Percentiles rank a stretch among this genome's conserved stretches.
Evolutionary conservation across 1,140 invertebrate species (phyloP).

Genomic region (Trypoxylus dichotomus): DNA sequence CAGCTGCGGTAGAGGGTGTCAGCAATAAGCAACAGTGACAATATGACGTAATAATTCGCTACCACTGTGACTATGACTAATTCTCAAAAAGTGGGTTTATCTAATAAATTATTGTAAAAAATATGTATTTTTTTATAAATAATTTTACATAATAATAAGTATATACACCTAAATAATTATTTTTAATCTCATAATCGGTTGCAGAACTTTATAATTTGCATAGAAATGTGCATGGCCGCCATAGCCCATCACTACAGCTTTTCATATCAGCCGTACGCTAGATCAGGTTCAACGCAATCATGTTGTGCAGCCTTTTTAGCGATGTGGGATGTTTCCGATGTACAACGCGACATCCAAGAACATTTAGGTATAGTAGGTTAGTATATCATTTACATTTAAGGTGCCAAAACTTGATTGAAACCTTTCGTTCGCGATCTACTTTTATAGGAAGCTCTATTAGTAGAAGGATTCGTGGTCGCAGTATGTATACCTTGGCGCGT

Average conservation of each 20-base stretch:
- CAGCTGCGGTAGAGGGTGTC: too few relatives aligned
- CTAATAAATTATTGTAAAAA: too few relatives aligned
- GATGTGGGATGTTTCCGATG: slow-evolving; percentile 95
- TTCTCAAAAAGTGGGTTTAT: too few relatives aligned
- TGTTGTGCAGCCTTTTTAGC: slow-evolving; percentile 69
- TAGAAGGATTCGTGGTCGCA: slow-evolving; percentile 70
- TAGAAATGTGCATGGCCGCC: slow-evolving; percentile 96
- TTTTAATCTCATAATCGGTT: slow-evolving; percentile 39
- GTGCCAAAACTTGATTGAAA: background rate
- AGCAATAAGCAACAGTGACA: too few relatives aligned
- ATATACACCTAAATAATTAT: slow-evolving; percentile 33
- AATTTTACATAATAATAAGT: background rate
- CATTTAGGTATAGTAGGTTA: slow-evolving; percentile 85
- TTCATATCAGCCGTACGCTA: slow-evolving; percentile 84
- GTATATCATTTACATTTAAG: slow-evolving; percentile 42
- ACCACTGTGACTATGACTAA: too few relatives aligned
- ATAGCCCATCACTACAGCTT: slow-evolving; percentile 95
- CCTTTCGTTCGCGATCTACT: slow-evolving; percentile 28
- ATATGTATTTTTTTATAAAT: background rate
- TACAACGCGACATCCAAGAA: slow-evolving; percentile 87
- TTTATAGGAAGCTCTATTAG: slow-evolving; percentile 68
- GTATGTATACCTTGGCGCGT: slow-evolving; percentile 69
- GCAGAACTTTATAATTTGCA: slow-evolving; percentile 93
- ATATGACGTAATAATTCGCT: too few relatives aligned
- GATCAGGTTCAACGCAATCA: slow-evolving; percentile 55